Conservation (phyloP, 2,888 invertebrate species). For the Clistopyga incitator region DNA sequence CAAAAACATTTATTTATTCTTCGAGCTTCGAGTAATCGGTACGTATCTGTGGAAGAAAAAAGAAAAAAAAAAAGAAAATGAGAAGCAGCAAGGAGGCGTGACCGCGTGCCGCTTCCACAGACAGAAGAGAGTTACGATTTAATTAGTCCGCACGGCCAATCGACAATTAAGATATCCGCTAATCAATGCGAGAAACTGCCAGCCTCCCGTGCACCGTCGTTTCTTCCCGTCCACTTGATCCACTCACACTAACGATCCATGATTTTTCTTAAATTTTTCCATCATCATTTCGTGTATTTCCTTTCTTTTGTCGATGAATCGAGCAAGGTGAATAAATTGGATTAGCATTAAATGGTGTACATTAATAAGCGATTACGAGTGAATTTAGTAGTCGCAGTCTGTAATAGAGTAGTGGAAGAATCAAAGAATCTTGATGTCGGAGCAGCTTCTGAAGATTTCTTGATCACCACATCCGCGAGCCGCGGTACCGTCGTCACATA, state of each 20-base stretch:
- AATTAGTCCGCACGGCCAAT: slow-evolving; percentile 81
- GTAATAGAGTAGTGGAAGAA: too few relatives aligned
- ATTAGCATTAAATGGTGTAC: too few relatives aligned
- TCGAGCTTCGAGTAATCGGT: too few relatives aligned
- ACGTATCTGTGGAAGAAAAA: too few relatives aligned
- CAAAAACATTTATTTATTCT: too few relatives aligned
- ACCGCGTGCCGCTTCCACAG: too few relatives aligned
- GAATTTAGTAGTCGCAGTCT: too few relatives aligned
- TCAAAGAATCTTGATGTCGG: slow-evolving; percentile 83
- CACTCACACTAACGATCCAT: slow-evolving; percentile 61
- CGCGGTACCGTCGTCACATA: slow-evolving; percentile 82
- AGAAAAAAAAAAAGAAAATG: slow-evolving; percentile 32
- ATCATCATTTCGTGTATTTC: slow-evolving; percentile 34
- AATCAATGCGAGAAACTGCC: slow-evolving; percentile 76
- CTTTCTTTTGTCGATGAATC: too few relatives aligned
- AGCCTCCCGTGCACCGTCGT: slow-evolving; percentile 35
- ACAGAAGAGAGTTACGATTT: slow-evolving; percentile 83
- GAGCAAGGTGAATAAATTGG: too few relatives aligned
- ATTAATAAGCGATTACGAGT: too few relatives aligned
- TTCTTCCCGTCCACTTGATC: too few relatives aligned
- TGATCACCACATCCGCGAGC: slow-evolving; percentile 85
- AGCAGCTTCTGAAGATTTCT: slow-evolving; percentile 85
- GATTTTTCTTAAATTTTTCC: slow-evolving; percentile 31
- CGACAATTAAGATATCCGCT: slow-evolving; percentile 82
- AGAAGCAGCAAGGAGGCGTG: slow-evolving; percentile 70